Conservation (phyloP, 2,113 vertebrate genomes). For the Rhadina sibilatrix region DNA sequence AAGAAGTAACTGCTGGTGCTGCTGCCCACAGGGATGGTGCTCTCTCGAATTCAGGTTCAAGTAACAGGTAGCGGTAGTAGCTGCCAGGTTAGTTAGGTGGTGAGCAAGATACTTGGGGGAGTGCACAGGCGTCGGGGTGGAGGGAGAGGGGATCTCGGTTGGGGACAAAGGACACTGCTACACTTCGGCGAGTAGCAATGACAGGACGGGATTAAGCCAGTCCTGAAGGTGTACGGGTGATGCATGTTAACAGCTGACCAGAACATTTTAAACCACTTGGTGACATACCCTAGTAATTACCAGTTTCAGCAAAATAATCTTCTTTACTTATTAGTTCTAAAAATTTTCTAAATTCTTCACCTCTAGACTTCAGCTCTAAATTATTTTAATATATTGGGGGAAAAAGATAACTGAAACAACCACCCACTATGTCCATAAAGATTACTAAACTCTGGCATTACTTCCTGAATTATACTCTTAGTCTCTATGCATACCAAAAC, state of each 20-base stretch:
- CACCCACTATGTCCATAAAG: neutral
- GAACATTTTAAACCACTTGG: neutral
- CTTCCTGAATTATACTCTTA: neutral
- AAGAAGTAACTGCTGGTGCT: neutral
- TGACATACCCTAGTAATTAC: neutral
- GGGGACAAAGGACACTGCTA: neutral
- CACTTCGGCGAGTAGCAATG: rapidly evolving
- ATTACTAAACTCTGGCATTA: neutral
- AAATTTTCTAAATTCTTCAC: neutral
- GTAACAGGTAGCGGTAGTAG: neutral
- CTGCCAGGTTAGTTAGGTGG: neutral
- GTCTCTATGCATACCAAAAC: neutral
- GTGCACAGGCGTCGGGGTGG: neutral
- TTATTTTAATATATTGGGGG: neutral
- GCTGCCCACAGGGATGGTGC: neutral
- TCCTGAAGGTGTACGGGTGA: neutral
- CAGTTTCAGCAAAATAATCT: constrained; percentile 11
- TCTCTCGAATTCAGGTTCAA: neutral
- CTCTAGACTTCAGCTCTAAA: neutral
- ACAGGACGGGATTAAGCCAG: neutral
- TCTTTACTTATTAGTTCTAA: neutral
- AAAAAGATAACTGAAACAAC: neutral
- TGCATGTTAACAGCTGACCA: neutral
- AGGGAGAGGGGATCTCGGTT: neutral
- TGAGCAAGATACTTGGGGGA: neutral